phyloP scores from a whole-genome alignment of 2,113 vertebrate genomes.

The Cygnus buccinator region DNA sequence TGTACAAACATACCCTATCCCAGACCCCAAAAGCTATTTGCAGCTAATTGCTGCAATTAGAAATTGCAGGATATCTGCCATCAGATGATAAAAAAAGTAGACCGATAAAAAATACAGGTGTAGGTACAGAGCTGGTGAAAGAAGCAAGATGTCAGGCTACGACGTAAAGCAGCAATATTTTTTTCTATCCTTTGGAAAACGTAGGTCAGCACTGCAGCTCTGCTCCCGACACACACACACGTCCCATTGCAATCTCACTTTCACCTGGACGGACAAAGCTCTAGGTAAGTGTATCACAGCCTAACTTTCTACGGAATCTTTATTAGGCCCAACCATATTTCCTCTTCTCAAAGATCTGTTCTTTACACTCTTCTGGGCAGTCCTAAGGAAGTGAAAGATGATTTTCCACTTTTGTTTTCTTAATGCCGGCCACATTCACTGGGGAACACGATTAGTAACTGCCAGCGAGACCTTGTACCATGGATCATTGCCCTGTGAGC shows the following conservation, averaged over 20 bases:
- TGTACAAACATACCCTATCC: neutral
- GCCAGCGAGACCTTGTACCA: neutral
- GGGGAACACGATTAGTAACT: neutral
- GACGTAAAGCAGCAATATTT: neutral
- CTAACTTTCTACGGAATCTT: neutral
- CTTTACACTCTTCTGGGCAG: neutral
- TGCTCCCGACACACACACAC: accelerated
- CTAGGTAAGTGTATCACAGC: neutral
- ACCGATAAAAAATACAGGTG: neutral
- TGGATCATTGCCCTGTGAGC: neutral
- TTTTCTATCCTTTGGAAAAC: neutral
- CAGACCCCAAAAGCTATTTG: neutral
- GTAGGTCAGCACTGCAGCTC: neutral
- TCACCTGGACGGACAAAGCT: neutral
- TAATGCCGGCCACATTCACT: neutral
- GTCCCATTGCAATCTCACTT: no score
- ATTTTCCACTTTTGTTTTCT: neutral
- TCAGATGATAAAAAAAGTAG: neutral
- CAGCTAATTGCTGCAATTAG: neutral
- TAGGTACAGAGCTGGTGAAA: neutral
- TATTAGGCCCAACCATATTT: neutral
- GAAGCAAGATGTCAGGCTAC: neutral
- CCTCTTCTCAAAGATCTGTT: neutral
- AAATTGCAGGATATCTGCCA: neutral
- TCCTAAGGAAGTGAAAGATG: neutral